Evolutionary conservation across 2,113 vertebrate genomes (phyloP), one percentile per base, ranked within the genome.

Genomic region (Jaculus jaculus): DNA sequence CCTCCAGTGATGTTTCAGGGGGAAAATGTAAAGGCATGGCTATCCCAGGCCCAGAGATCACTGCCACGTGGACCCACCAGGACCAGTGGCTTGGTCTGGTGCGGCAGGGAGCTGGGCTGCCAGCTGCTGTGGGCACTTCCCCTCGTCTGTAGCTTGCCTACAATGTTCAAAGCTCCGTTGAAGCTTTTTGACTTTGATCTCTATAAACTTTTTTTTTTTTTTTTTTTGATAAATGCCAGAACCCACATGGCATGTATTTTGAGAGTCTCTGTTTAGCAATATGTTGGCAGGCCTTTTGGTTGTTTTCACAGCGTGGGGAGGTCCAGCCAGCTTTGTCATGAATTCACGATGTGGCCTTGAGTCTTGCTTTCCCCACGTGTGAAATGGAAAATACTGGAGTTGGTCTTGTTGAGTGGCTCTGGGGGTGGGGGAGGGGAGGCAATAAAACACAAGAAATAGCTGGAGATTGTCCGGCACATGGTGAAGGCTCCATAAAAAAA

Each of bases 181-280:
- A 42, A 58, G 12, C 68, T n/a, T 32, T 74, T 92, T 83, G 82
- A 73, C 66, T 87, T 89, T 87, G 66, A 80, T 75, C 78, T 94
- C 73, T 68, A 26, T 78, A 90, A 95, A 95, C 34, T 72, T 79
- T 79, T 75, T 47, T 47, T 72, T 90, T 72, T 79, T 79, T 75
- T 47, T 47, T 72, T 90, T 84, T 47, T 69, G 84, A 80, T 75
- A 88, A 75, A 84, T 77, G 39, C 61, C 86, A 83, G 61, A 24
- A 23, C 72, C 24, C 51, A 63, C 32, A 7, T 8, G 39, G 61
- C 39, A 15, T 15, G 1, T 71, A 63, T 75, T 94, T 90, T 79
- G 42, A 79, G 87, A 81, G 39, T 81, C 28, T 90, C 84, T 80
- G 71, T 80, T 71, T 47, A 79, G 94, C 82, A 58, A n/a, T 7